phyloP scores from a whole-genome alignment of 2,797 vertebrate genomes.

The Sebastes matsubarae region DNA sequence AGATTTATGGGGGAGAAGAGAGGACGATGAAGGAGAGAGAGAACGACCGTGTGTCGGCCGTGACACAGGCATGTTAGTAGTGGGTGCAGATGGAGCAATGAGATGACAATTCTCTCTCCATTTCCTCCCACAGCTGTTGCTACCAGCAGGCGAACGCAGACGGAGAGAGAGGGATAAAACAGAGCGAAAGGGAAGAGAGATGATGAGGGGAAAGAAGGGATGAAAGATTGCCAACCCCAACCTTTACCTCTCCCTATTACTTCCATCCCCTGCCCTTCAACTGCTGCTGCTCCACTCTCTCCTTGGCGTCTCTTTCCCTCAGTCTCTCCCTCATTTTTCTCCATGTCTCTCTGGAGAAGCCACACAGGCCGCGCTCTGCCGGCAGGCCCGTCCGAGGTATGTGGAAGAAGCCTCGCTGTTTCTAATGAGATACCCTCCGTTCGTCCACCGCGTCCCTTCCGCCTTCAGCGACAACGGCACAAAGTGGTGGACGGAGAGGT shows the following conservation, averaged over 20 bases:
- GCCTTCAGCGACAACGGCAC: constrained; percentile 29
- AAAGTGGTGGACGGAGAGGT: constrained; percentile 16
- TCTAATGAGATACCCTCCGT: constrained; percentile 54
- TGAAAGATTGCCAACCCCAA: constrained; percentile 35
- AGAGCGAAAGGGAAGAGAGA: constrained; percentile 1
- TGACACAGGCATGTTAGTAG: constrained; percentile 20
- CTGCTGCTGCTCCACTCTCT: constrained; percentile 29
- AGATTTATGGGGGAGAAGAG: not conserved
- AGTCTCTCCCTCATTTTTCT: constrained; percentile 24
- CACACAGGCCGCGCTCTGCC: constrained; percentile 6
- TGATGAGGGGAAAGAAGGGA: constrained; percentile 16
- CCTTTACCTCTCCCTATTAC: constrained; percentile 42
- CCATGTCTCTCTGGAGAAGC: not conserved
- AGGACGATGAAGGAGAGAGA: not conserved
- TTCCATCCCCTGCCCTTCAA: constrained; percentile 42
- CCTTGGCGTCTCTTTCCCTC: constrained; percentile 3
- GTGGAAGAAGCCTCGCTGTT: constrained; percentile 36
- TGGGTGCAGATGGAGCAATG: constrained; percentile 44
- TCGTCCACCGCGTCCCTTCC: not conserved
- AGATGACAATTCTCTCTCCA: constrained; percentile 52
- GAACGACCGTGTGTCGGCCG: constrained; percentile 18
- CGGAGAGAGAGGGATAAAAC: not conserved
- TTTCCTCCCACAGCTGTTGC: constrained; percentile 55
- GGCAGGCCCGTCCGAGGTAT: constrained; percentile 10
- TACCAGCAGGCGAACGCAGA: constrained; percentile 36